Evolutionary conservation across 2,113 vertebrate species (phyloP), one percentile per base, ranked within the genome.

Genomic region (Callipepla californica): DNA sequence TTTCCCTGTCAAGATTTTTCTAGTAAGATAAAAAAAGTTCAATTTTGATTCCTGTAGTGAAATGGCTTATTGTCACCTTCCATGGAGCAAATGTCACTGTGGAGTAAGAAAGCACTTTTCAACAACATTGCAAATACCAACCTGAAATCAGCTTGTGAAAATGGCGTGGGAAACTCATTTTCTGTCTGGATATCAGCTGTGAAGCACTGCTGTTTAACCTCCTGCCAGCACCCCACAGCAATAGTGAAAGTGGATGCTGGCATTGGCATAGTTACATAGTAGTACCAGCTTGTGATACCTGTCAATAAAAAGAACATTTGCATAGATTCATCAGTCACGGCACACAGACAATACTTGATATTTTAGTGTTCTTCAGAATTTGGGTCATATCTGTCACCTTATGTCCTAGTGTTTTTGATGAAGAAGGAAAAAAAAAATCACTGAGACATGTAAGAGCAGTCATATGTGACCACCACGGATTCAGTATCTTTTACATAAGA

Each of bases 211-310:
- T 90, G 87, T 89, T 97, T 96, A 94, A 98, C 96, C 97, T 98
- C 98, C 84, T 83, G 90, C 99, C 99, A 99, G 95, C 97, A 97
- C 36, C 99, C 99, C 79, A 99, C 98, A 61, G 99, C 99, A 96
- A 99, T 97, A 53, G 99, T 98, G 93, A 99, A 99, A 59, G 99
- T 99, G 50, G 99, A 99, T 66, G 99, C 99, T 25, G 99, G 99
- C 99, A 99, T 99, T 25, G 98, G 98, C 99, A 99, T 99, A 44
- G 99, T 99, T 69, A 99, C 98, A 26, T 99, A 98, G 97, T 99
- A 99, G 96, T 98, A 97, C 99, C 99, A 99, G 74, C 97, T 97
- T 69, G 93, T 97, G 40, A 94, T 74, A 85, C 94, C 99, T 99
- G 95, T 16, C 88, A 87, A 84, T 11, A 95, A 88, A 76, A 91